Conservation (phyloP, 2,888 invertebrate species). For the Dorcus parallelipipedus region DNA sequence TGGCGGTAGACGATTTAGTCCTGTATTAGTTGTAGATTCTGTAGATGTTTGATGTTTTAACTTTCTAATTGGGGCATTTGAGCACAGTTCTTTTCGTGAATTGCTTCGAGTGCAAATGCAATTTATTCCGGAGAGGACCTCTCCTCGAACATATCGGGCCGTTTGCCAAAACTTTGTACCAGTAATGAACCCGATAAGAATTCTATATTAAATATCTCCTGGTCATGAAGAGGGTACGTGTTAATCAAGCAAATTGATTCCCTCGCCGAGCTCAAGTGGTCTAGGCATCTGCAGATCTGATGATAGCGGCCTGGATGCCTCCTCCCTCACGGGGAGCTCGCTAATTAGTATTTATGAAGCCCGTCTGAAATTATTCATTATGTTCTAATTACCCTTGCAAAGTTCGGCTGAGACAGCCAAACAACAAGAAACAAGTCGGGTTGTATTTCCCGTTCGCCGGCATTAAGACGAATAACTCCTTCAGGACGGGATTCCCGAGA, state of each 20-base stretch:
- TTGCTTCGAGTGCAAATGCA: no score
- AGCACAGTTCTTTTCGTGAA: no score
- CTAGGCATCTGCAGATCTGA: constrained; percentile 23
- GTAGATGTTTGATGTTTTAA: no score
- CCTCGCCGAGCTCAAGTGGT: constrained; percentile 9
- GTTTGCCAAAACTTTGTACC: background rate
- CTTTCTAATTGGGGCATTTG: no score
- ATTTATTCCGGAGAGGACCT: no score
- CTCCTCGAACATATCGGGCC: background rate
- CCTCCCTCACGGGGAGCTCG: constrained; percentile 20
- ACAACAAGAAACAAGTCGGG: constrained; percentile 24
- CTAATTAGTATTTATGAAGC: constrained; percentile 43
- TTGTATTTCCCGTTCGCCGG: constrained; percentile 22
- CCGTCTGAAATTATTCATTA: constrained; percentile 41
- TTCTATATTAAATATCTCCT: constrained; percentile 18
- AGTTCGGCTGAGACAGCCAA: constrained; percentile 30
- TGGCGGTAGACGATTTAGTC: no score
- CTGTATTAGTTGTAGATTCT: no score
- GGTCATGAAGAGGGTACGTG: constrained; percentile 17
- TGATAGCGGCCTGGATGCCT: constrained; percentile 18
- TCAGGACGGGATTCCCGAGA: background rate
- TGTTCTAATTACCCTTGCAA: constrained; percentile 42
- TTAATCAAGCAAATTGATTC: constrained; percentile 21
- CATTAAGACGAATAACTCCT: constrained; percentile 14
- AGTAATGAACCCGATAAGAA: constrained; percentile 16